These are phyloP conservation scores for Enoplosus armatus DNA, from an alignment of 2,797 vertebrate species.

Conservation along the genomic window DNA sequence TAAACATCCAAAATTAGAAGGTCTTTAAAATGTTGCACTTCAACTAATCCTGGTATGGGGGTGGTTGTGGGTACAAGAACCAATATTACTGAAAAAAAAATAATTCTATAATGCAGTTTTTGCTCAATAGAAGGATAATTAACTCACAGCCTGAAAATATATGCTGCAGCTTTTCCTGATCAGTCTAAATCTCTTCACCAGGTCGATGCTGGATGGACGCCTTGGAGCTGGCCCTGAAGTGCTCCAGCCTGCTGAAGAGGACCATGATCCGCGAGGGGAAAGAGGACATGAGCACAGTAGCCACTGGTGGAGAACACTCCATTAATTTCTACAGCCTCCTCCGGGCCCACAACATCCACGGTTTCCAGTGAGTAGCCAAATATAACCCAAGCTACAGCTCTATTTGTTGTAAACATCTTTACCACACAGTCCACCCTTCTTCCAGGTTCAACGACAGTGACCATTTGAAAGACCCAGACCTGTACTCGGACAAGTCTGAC, in stretches of 20 bases:
- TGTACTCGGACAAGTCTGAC: conserved; percentile 98
- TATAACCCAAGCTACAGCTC: not conserved
- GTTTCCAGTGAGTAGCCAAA: conserved; percentile 89
- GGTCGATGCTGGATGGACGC: conserved; percentile 99
- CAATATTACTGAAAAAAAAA: too few relatives aligned
- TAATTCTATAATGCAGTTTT: too few relatives aligned
- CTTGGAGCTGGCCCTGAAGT: conserved; percentile 97
- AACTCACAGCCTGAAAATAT: not conserved
- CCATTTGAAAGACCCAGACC: conserved; percentile 95
- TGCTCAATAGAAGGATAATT: not conserved
- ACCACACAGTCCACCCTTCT: not conserved
- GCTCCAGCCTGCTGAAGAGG: conserved; percentile 96
- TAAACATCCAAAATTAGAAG: not conserved
- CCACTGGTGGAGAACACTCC: conserved; percentile 87
- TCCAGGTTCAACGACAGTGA: conserved; percentile 95
- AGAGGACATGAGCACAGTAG: conserved; percentile 87
- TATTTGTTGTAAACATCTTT: not conserved
- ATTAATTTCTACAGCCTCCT: conserved; percentile 96
- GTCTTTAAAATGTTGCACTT: too few relatives aligned
- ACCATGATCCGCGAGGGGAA: conserved; percentile 98
- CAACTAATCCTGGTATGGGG: not conserved
- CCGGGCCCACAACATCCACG: conserved; percentile 94
- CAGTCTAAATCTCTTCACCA: conserved; percentile 58
- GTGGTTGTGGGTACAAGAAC: too few relatives aligned
- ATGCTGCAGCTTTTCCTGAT: not conserved